A percentile compares a stretch with the other conserved stretches of the same genome.
phyloP scores from a whole-genome alignment of 2,113 vertebrate species.

The Eulacestoma nigropectus region DNA sequence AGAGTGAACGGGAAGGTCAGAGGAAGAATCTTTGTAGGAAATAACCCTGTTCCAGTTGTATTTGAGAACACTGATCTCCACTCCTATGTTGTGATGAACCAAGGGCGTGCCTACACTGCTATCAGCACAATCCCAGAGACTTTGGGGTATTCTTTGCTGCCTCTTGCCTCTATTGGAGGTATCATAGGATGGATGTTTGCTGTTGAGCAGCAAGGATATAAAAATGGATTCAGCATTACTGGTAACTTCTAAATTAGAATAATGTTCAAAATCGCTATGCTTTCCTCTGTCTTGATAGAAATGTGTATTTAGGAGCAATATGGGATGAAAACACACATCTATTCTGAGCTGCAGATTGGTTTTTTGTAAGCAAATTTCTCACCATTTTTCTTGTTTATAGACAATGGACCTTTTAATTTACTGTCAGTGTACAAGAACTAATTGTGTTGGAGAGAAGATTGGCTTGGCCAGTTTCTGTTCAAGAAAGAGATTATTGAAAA shows the following conservation, averaged over 20 bases:
- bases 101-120: slow-evolving; percentile 92
- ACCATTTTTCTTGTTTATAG: background rate
- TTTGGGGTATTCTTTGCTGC: slow-evolving; percentile 84
- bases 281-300: background rate
- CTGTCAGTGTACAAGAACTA: background rate
- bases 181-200: slow-evolving; percentile 96
- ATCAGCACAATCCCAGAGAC: slow-evolving; percentile 85
- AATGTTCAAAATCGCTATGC: background rate
- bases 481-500: background rate
- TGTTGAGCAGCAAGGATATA: slow-evolving; percentile 87
- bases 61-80: slow-evolving; percentile 90
- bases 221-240: slow-evolving; percentile 91
- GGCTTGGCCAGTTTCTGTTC: background rate
- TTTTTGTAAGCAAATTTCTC: background rate
- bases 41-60: slow-evolving; percentile 67
- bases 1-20: slow-evolving; percentile 91
- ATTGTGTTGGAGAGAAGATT: background rate
- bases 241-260: slow-evolving; percentile 72
- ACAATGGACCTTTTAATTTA: background rate
- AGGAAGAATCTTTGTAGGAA: slow-evolving; percentile 83
- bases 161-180: slow-evolving; percentile 84
- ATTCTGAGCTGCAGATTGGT: background rate
- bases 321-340: background rate
- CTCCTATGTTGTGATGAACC: slow-evolving; percentile 92
- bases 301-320: background rate